Percentiles rank a stretch among this genome's conserved stretches.
Evolutionary conservation across 2,113 vertebrate genomes (phyloP).

Genomic region (Archilochus colubris): DNA sequence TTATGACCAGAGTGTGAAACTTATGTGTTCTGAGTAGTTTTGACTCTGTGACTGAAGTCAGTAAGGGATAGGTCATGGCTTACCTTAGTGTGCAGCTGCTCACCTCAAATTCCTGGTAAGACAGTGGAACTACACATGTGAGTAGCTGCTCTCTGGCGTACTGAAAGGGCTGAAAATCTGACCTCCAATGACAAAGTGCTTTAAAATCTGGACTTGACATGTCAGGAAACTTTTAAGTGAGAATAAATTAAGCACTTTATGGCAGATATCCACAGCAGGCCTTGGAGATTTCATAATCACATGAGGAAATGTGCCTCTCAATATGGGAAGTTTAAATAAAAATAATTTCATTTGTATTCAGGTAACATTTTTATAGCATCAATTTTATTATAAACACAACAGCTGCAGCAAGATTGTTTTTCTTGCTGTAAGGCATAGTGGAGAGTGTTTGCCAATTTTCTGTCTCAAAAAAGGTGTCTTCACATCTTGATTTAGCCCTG

Average conservation of each 20-base stretch:
- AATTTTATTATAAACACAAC: constrained; percentile 68
- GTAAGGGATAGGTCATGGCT: background rate
- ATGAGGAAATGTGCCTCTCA: background rate
- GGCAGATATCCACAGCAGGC: background rate
- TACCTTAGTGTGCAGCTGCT: background rate
- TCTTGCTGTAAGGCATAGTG: constrained; percentile 74
- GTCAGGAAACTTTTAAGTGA: background rate
- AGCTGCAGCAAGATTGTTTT: constrained; percentile 70
- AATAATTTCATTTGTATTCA: constrained; percentile 33
- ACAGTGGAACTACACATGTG: background rate
- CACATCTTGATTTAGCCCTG: constrained; percentile 81
- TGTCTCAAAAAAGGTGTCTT: constrained; percentile 82
- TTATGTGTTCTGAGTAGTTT: background rate
- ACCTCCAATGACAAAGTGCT: background rate
- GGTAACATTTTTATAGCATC: constrained; percentile 61
- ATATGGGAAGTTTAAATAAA: constrained; percentile 27
- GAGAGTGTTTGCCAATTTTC: constrained; percentile 77
- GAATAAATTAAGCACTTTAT: constrained; percentile 16
- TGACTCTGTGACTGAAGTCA: background rate
- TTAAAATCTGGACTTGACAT: background rate
- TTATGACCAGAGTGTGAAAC: background rate
- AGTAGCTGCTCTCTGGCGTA: background rate
- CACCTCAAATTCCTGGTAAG: background rate
- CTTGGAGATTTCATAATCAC: background rate
- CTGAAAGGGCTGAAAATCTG: background rate